Evolutionary conservation across 2,113 vertebrate species (phyloP), one percentile per base, ranked within the genome.

Genomic region (Stictonetta naevosa): DNA sequence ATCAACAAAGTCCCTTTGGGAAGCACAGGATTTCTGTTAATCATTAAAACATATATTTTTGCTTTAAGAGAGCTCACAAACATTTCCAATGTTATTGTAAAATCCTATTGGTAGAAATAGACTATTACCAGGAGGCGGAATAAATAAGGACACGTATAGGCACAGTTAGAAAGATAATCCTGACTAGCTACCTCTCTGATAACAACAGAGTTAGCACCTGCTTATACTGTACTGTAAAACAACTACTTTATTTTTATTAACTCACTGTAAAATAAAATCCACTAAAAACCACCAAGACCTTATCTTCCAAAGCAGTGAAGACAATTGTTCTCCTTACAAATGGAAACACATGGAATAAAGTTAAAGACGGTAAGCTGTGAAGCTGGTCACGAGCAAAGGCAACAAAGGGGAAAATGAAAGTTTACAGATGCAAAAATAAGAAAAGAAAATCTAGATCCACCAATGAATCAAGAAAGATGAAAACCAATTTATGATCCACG

Each of bases 341-440:
- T 6, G 12, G 63, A 69, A 71, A 60, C 0, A 0, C 0, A 0
- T 28, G 13, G 72, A 83, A 75, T 21, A 68, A 42, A 62, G 38
- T 3, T 20, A 79, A 29, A 18, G n/a, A 48, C n/a, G 40, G 8
- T 16, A 74, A 56, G 31, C 22, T 68, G 60, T 18, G 67, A 68
- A 79, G 42, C 56, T 8, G 48, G 40, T 63, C 40, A 44, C 19
- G 11, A 60, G 11, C 11, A 52, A 63, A 44, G 13, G 46, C 79
- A 63, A 58, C 68, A 73, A 80, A 84, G 44, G 9, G 13, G 20
- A 75, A 69, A 80, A 74, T 29, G 10, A 56, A 62, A 74, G 11
- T 52, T 63, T 42, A 63, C 7, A 89, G 38, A 56, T 38, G 18
- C 8, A 73, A 73, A 83, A 79, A 64, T 11, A 0, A 13, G 38